phyloP scores from a whole-genome alignment of 2,888 invertebrate genomes.

The Philopedon plagiatum region DNA sequence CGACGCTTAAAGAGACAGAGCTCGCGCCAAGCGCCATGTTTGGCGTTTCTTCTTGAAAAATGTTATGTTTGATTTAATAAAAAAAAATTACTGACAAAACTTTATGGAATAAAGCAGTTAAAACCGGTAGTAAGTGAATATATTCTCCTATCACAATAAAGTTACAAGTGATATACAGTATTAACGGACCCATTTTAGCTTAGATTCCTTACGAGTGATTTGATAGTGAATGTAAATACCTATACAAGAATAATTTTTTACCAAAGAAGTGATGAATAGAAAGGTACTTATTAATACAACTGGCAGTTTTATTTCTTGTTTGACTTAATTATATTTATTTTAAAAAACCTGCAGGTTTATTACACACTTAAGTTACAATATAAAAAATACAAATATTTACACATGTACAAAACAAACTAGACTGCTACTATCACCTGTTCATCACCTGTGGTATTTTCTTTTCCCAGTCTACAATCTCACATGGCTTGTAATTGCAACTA shows the following conservation, averaged over 20 bases:
- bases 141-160: not conserved
- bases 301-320: not conserved
- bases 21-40: too few relatives aligned
- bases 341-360: conserved; percentile 30
- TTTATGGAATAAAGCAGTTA: not conserved
- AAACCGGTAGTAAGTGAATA: not conserved
- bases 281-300: conserved; percentile 15
- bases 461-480: conserved; percentile 5
- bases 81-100: too few relatives aligned
- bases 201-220: conserved; percentile 7
- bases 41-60: too few relatives aligned
- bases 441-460: too few relatives aligned
- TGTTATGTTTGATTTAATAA: too few relatives aligned
- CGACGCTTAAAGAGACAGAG: too few relatives aligned
- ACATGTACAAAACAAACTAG: conserved; percentile 10
- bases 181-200: conserved; percentile 14
- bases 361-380: not conserved
- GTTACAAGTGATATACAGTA: conserved; percentile 22
- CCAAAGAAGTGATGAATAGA: conserved; percentile 29
- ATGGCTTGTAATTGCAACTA: not conserved
- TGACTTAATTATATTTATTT: not conserved
- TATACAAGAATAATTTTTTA: conserved; percentile 28
- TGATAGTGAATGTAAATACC: conserved; percentile 9
- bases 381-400: conserved; percentile 17
- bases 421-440: conserved; percentile 6